A percentile compares a stretch with the other conserved stretches of the same genome.
phyloP scores from a whole-genome alignment of 2,888 invertebrate genomes.

The Abrostola triplasia region DNA sequence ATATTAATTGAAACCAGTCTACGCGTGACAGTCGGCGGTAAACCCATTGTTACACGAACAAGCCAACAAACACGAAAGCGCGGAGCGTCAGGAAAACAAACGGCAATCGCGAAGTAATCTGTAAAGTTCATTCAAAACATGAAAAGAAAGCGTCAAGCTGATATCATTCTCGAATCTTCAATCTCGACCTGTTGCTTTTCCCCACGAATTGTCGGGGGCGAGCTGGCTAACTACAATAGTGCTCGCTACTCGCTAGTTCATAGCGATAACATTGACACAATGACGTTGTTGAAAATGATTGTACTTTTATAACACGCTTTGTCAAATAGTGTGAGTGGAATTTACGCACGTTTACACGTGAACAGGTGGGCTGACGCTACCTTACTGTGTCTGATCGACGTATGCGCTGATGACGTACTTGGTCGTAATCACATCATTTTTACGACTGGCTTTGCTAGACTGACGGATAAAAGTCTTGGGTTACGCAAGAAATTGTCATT shows the following conservation, averaged over 20 bases:
- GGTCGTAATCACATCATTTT: conserved; percentile 34
- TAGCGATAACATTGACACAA: conserved; percentile 23
- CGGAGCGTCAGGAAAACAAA: conserved; percentile 29
- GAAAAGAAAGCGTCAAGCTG: conserved; percentile 41
- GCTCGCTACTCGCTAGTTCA: conserved; percentile 7
- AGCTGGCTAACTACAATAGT: conserved; percentile 24
- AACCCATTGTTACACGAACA: conserved; percentile 37
- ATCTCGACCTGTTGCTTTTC: conserved; percentile 65
- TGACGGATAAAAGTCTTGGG: conserved; percentile 12
- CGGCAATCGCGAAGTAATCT: conserved; percentile 36
- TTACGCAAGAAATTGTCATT: conserved; percentile 27
- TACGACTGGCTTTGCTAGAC: conserved; percentile 13
- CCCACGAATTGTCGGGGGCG: conserved; percentile 41
- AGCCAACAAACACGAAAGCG: conserved; percentile 29
- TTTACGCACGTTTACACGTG: conserved; percentile 17
- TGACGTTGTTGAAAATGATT: conserved; percentile 21
- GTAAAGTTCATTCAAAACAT: conserved; percentile 38
- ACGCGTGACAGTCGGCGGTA: conserved; percentile 26
- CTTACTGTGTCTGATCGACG: conserved; percentile 11
- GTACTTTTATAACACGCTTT: conserved; percentile 15
- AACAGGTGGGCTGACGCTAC: neutral
- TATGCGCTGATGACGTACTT: conserved; percentile 31
- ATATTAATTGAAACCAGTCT: conserved; percentile 17
- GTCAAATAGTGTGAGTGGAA: conserved; percentile 11
- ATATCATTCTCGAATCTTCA: conserved; percentile 38